Percentiles rank a stretch among this genome's conserved stretches.
phyloP scores from a whole-genome alignment of 2,888 invertebrate species.

The Philopedon plagiatum region DNA sequence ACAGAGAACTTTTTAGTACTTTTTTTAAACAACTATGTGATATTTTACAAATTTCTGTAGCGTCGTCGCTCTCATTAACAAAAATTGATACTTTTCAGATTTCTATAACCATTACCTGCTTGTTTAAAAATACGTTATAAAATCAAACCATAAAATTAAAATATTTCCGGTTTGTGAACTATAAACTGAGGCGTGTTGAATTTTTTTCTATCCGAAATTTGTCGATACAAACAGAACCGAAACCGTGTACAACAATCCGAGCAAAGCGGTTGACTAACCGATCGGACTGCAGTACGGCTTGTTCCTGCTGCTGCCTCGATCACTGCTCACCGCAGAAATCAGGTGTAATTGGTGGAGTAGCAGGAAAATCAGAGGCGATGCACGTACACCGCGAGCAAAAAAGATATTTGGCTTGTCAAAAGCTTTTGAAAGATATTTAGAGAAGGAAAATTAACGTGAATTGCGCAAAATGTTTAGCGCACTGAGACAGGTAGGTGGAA shows the following conservation, averaged over 20 bases:
- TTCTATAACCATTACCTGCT: not conserved
- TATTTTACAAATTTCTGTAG: no score
- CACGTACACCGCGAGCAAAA: slow-evolving; percentile 27
- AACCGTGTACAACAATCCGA: slow-evolving; percentile 15
- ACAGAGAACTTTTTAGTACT: no score
- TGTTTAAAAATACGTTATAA: not conserved
- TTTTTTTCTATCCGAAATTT: slow-evolving; percentile 8
- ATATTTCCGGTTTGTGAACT: slow-evolving; percentile 8
- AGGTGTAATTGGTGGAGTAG: slow-evolving; percentile 36
- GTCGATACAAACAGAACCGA: slow-evolving; percentile 10
- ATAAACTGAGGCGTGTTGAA: slow-evolving; percentile 13
- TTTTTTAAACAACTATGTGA: no score
- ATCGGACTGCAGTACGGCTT: slow-evolving; percentile 27
- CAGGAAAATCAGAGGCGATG: slow-evolving; percentile 35
- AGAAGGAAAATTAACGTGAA: no score
- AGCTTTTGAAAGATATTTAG: no score
- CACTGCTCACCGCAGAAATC: slow-evolving; percentile 34
- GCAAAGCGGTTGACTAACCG: slow-evolving; percentile 31
- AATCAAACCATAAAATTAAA: not conserved
- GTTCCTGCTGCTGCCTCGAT: slow-evolving; percentile 26
- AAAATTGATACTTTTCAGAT: not conserved
- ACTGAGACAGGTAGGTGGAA: no score
- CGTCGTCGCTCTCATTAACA: not conserved
- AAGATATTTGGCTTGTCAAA: no score
- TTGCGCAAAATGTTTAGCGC: no score